Base-by-base conservation (phyloP, 2,113 vertebrate species). In the Triplophysa dalaica region DNA sequence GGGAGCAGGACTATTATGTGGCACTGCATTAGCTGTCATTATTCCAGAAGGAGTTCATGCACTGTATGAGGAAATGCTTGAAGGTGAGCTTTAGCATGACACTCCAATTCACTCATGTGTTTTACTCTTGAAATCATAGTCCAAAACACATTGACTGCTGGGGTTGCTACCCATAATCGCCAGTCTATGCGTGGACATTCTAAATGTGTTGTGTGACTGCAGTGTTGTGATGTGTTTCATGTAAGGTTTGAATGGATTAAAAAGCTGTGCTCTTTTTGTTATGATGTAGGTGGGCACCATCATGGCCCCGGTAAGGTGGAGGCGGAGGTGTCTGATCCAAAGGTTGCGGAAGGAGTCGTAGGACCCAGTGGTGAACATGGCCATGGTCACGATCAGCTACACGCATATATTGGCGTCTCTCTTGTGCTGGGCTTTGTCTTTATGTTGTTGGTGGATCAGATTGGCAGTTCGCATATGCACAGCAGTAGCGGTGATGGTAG, bases 31-130 rank as follows among this genome's bases (percentile, higher is more conserved):
- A 75, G 98, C 96, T 21, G 97, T 99, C 45, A 99, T 99, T 78
- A 95, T 99, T 80, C 98, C 98, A 2, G 98, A 99, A 90, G 98
- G 98, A 75, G 97, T 99, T 70, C 97, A 99, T 38, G 96, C 96
- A 70, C 96, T 99, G 85, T 99, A 99, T 90, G 97, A 98, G 88
- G 98, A 99, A 70, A 92, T 96, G 78, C 91, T 99, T 77, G 95
- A 98, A 87, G 96, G 98, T 99, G 81, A 93, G 54, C 50, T n/a
- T 24, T 3, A 38, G 33, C 5, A 6, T 33, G 33, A 33, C 8
- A 75, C n/a, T 19, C 22, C 8, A 48, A 33, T 33, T 33, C 33
- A 33, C 33, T 33, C 33, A 38, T 38, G 33, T 38, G 33, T 7
- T 38, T 38, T 38, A 38, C 33, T 38, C 33, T 29, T 29, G 4